Evolutionary conservation across 1,140 invertebrate species (phyloP).

Genomic region (Bombus balteatus): DNA sequence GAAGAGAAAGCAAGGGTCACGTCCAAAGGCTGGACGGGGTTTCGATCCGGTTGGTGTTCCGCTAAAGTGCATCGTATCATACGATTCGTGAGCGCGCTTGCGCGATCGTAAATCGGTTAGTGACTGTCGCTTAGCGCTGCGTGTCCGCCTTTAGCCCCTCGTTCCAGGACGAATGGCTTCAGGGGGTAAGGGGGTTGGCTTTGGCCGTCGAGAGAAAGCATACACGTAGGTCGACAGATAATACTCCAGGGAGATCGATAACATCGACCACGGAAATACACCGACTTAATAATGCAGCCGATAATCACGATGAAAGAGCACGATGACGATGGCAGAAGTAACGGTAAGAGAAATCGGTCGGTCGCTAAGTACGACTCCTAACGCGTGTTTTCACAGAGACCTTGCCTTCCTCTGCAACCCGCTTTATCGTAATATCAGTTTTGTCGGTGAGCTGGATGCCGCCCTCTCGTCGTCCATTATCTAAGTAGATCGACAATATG

Average conservation of each 20-base stretch:
- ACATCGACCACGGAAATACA: constrained; percentile 72
- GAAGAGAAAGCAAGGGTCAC: constrained; percentile 36
- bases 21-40: constrained; percentile 9
- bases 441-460: neutral
- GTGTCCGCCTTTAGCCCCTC: constrained; percentile 67
- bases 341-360: neutral
- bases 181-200: constrained; percentile 43
- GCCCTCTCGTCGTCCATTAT: constrained; percentile 18
- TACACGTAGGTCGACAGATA: constrained; percentile 68
- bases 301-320: constrained; percentile 64
- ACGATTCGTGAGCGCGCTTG: constrained; percentile 56
- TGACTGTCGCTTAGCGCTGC: constrained; percentile 65
- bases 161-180: constrained; percentile 65
- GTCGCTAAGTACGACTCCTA: too few relatives aligned
- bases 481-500: constrained; percentile 36
- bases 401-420: neutral
- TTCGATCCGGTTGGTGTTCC: constrained; percentile 48
- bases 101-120: constrained; percentile 71
- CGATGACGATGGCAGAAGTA: neutral
- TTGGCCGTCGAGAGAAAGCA: constrained; percentile 43
- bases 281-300: constrained; percentile 75
- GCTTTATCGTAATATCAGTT: constrained; percentile 21
- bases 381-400: neutral
- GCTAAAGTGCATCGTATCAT: constrained; percentile 60
- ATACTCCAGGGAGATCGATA: constrained; percentile 66